A percentile compares a stretch with the other conserved stretches of the same genome.
phyloP scores from a whole-genome alignment of 2,797 vertebrate species.

The Cygnus olor region DNA sequence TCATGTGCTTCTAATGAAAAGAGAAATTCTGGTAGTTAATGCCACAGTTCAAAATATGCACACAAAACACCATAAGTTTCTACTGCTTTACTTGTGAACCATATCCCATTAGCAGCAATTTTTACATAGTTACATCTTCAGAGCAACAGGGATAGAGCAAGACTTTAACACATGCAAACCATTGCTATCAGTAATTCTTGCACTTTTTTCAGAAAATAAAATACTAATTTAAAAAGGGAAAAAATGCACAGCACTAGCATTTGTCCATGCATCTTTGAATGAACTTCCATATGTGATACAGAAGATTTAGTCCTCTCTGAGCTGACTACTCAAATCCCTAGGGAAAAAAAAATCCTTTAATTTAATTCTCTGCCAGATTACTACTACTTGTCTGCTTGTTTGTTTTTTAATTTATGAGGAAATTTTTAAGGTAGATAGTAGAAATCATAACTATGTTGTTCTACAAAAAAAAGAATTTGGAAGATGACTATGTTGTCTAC shows the following conservation, averaged over 20 bases:
- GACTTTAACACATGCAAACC: neutral
- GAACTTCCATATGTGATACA: neutral
- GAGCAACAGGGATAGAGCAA: neutral
- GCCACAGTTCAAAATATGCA: neutral
- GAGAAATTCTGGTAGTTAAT: neutral
- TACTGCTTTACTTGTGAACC: neutral
- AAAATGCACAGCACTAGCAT: neutral
- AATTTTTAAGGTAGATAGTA: neutral
- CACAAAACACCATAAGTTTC: neutral
- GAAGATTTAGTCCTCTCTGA: neutral
- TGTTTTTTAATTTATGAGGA: neutral
- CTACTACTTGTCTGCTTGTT: neutral
- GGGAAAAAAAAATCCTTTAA: neutral
- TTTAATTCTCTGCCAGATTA: neutral
- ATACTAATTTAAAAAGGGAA: neutral
- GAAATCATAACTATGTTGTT: neutral
- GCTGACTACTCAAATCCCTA: neutral
- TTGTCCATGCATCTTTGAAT: constrained; percentile 11
- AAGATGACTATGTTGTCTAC: neutral
- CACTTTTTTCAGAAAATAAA: neutral
- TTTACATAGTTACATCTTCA: neutral
- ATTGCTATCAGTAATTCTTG: neutral
- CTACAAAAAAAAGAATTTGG: neutral
- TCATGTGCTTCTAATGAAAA: neutral
- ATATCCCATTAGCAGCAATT: neutral